Conservation (phyloP, 2,888 invertebrate genomes). For the Himalopsyche tibetana region DNA sequence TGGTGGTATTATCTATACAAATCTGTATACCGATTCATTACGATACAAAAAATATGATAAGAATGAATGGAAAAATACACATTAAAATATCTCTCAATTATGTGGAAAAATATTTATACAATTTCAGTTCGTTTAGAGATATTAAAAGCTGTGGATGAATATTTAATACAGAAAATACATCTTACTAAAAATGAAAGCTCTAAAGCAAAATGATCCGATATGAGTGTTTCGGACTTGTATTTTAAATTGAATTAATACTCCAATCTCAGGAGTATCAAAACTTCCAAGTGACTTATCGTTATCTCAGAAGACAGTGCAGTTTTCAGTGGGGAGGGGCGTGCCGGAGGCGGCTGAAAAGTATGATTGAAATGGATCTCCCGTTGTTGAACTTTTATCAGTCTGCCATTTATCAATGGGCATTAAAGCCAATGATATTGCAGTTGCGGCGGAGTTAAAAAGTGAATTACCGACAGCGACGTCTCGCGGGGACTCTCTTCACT, state of each 20-base stretch:
- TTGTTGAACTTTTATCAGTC: slow-evolving; percentile 56
- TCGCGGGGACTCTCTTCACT: slow-evolving; percentile 41
- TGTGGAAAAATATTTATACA: no score
- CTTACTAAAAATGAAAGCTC: no score
- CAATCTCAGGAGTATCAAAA: slow-evolving; percentile 29
- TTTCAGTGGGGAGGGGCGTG: neutral
- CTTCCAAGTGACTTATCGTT: slow-evolving; percentile 2
- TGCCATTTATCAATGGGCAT: slow-evolving; percentile 59
- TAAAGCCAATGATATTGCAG: slow-evolving; percentile 60
- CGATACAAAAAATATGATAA: no score
- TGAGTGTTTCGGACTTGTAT: neutral
- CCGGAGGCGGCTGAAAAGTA: slow-evolving; percentile 45
- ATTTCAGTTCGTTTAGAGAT: no score
- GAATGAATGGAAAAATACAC: no score
- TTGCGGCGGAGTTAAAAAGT: slow-evolving; percentile 61
- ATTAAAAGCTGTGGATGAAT: no score
- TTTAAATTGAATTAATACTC: slow-evolving; percentile 12
- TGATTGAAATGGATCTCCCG: slow-evolving; percentile 55
- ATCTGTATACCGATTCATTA: no score
- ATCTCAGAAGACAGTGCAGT: slow-evolving; percentile 3
- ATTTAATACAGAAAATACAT: no score
- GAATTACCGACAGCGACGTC: slow-evolving; percentile 50
- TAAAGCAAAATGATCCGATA: no score
- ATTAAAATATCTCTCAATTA: no score
- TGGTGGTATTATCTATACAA: no score